phyloP scores from a whole-genome alignment of 2,888 invertebrate species.

The Thymelicus sylvestris region DNA sequence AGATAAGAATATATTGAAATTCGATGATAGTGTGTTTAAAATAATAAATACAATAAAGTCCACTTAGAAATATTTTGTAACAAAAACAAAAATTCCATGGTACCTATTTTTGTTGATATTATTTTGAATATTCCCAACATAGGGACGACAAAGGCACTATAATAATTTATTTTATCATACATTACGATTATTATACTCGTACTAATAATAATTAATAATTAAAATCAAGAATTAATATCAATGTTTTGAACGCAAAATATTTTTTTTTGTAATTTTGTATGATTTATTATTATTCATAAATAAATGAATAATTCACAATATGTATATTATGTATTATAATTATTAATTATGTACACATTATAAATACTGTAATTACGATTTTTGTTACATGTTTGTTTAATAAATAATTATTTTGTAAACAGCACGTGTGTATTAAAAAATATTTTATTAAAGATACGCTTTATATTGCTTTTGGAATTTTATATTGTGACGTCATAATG shows the following conservation, averaged over 20 bases:
- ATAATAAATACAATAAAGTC: conserved; percentile 1
- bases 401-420: not conserved
- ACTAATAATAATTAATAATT: no score
- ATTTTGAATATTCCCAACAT: not conserved
- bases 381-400: not conserved
- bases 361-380: not conserved
- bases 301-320: not conserved
- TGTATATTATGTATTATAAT: not conserved
- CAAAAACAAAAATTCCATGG: not conserved
- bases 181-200: no score
- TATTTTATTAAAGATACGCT: not conserved
- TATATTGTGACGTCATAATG: conserved; percentile 36
- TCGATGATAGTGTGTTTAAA: conserved; percentile 7
- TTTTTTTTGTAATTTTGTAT: not conserved
- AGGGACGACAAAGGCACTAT: not conserved
- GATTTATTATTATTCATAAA: not conserved
- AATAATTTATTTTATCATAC: no score
- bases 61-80: conserved; percentile 19
- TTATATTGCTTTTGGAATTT: not conserved
- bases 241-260: not conserved
- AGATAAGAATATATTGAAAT: conserved; percentile 3
- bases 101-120: not conserved
- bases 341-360: conserved; percentile 1
- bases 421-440: conserved; percentile 4
- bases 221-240: no score